Conservation (phyloP, 1,140 invertebrate species). For the Artemia franciscana region DNA sequence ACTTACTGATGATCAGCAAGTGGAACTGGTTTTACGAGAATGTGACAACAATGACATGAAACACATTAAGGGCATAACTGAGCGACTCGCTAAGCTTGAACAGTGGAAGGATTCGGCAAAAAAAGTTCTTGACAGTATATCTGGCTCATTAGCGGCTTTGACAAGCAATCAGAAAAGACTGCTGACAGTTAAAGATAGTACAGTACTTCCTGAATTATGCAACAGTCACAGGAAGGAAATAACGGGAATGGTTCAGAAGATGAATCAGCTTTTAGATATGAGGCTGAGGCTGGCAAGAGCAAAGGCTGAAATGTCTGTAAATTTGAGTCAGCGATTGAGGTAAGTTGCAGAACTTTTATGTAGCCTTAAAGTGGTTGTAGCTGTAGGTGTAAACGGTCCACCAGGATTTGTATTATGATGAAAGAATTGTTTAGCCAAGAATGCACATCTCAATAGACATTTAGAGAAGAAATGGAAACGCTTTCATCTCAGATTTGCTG, state of each 20-base stretch:
- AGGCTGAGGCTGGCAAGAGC: not conserved
- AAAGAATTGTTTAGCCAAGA: too few species aligned
- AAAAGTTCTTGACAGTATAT: not conserved
- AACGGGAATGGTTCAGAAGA: not conserved
- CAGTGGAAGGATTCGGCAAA: not conserved
- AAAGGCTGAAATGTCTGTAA: not conserved
- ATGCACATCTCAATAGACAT: too few species aligned
- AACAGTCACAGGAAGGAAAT: not conserved
- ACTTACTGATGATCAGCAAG: not conserved
- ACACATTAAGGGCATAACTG: not conserved
- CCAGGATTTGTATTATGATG: too few species aligned
- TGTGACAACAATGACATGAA: not conserved
- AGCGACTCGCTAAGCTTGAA: not conserved
- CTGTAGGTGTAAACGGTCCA: too few species aligned
- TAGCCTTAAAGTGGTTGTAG: too few species aligned
- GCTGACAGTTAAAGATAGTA: not conserved
- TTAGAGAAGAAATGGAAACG: too few species aligned
- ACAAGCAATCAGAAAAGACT: not conserved
- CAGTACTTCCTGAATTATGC: not conserved
- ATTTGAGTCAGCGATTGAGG: not conserved
- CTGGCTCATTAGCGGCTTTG: not conserved
- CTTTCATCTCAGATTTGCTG: too few species aligned
- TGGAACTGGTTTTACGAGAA: not conserved
- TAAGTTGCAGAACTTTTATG: too few species aligned
- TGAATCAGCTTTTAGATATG: not conserved